Percentiles rank a stretch among this genome's conserved stretches.
Conservation (phyloP, 2,888 invertebrate genomes). For the Chironomus riparius region DNA sequence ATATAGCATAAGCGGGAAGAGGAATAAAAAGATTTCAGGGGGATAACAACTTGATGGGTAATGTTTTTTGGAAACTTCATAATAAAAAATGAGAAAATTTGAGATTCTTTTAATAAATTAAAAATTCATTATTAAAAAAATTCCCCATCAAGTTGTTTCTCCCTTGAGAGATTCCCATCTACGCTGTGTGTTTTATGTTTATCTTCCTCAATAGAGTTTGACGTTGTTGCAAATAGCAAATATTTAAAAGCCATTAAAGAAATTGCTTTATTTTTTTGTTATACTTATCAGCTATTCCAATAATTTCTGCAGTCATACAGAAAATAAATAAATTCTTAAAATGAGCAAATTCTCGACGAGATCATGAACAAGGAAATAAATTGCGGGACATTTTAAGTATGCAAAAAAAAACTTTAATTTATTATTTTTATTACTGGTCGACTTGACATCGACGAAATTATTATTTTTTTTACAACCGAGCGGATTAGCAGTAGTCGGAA, state of each 20-base stretch:
- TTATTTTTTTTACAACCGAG: neutral
- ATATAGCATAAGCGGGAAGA: neutral
- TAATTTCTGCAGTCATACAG: neutral
- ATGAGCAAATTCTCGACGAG: neutral
- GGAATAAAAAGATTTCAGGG: too few relatives aligned
- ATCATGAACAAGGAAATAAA: neutral
- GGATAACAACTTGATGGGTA: too few relatives aligned
- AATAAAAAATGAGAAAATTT: too few relatives aligned
- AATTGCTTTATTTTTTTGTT: constrained; percentile 14
- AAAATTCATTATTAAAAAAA: too few relatives aligned
- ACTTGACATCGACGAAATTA: neutral
- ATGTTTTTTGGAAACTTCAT: too few relatives aligned
- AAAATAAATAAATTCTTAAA: neutral
- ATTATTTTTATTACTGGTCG: neutral
- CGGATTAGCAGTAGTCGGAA: too few relatives aligned
- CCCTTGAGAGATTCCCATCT: neutral
- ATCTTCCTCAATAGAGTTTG: constrained; percentile 16
- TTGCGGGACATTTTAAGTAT: neutral
- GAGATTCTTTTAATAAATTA: too few relatives aligned
- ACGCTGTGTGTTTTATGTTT: neutral
- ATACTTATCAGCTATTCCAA: neutral
- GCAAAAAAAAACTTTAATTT: neutral
- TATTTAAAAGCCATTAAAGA: constrained; percentile 24
- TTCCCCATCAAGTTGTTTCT: too few relatives aligned
- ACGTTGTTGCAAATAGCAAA: constrained; percentile 21